phyloP scores from a whole-genome alignment of 2,797 vertebrate genomes.

The Centroberyx gerrardi region DNA sequence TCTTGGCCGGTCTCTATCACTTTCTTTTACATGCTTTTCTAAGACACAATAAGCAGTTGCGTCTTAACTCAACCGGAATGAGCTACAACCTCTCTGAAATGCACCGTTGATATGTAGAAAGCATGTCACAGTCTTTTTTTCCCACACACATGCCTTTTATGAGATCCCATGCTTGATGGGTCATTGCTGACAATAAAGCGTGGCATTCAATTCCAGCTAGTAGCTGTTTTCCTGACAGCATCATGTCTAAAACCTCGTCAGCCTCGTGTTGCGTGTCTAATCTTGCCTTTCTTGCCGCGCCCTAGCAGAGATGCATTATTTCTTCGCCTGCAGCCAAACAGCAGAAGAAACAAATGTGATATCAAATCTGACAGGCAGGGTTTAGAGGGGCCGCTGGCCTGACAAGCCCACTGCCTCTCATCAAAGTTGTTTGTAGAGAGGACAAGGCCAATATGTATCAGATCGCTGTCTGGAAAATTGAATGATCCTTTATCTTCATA shows the following conservation, averaged over 20 bases:
- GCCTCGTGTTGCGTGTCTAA: constrained; percentile 58
- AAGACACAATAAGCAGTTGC: constrained; percentile 5
- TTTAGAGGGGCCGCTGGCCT: not conserved
- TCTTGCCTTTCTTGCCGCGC: constrained; percentile 30
- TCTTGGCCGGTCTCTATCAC: not conserved
- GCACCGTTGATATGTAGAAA: constrained; percentile 16
- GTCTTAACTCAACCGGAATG: constrained; percentile 1
- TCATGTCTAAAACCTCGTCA: constrained; percentile 58
- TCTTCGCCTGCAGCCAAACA: constrained; percentile 53
- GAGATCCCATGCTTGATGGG: constrained; percentile 34
- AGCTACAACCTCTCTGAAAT: constrained; percentile 7
- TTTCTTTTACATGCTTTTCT: not conserved
- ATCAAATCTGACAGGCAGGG: constrained; percentile 59
- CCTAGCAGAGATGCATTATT: constrained; percentile 57
- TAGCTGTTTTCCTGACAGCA: constrained; percentile 55
- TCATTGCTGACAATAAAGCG: constrained; percentile 43
- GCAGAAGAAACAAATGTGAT: constrained; percentile 47
- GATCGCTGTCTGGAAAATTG: constrained; percentile 40
- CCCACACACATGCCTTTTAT: not conserved
- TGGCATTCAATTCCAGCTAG: constrained; percentile 48
- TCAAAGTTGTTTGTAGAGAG: constrained; percentile 34
- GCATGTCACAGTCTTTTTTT: not conserved
- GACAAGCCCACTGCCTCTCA: constrained; percentile 38
- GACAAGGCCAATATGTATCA: constrained; percentile 33
- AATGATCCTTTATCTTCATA: constrained; percentile 30